A percentile compares a stretch with the other conserved stretches of the same genome.
These are phyloP conservation scores for Hydractinia echinata DNA, from an alignment of 30 jellyfish, hydroid and myxozoan genomes.

Conservation along the genomic window DNA sequence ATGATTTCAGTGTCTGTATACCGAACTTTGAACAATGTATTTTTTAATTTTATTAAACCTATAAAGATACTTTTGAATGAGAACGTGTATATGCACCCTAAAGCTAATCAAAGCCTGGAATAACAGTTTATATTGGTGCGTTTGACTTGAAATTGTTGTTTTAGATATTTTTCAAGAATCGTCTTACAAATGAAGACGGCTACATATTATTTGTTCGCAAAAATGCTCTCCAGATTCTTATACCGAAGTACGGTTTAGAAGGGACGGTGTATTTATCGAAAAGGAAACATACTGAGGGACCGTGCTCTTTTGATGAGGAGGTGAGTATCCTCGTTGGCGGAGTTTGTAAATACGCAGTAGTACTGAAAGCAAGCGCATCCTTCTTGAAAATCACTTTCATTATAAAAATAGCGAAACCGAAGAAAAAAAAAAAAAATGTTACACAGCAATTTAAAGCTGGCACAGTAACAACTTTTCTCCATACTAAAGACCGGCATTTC, in stretches of 20 bases:
- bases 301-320: slow-evolving; percentile 60
- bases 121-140: no score
- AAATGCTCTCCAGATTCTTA: slow-evolving; percentile 80
- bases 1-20: no score
- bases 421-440: not conserved
- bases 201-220: slow-evolving; percentile 69
- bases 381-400: not conserved
- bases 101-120: no score
- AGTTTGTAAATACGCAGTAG: no score
- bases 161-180: slow-evolving; percentile 74
- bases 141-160: not conserved
- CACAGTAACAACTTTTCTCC: no score
- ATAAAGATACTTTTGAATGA: no score
- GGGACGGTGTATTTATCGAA: slow-evolving; percentile 73
- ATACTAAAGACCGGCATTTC: no score
- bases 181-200: slow-evolving; percentile 51
- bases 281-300: slow-evolving; percentile 32
- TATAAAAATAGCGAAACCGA: not conserved
- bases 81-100: no score
- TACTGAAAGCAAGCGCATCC: no score
- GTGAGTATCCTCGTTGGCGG: slow-evolving; percentile 21
- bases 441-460: no score
- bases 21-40: no score
- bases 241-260: slow-evolving; percentile 91
- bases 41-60: no score